Conservation (phyloP, 1,140 invertebrate genomes). For the Hylyphantes graminicola region DNA sequence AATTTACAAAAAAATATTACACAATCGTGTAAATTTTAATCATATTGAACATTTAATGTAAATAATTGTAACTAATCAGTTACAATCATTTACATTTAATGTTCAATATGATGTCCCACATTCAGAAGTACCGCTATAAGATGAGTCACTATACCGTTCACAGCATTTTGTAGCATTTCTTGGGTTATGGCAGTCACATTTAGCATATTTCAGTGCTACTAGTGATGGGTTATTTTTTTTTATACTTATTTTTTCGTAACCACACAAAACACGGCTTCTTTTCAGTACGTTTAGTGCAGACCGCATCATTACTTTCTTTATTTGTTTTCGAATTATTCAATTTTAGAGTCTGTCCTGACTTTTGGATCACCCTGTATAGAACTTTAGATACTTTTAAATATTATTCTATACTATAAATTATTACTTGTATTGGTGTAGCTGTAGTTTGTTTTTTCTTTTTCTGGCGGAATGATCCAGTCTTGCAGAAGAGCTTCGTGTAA, state of each 20-base stretch:
- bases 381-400: neutral
- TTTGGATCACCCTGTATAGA: neutral
- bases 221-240: no score
- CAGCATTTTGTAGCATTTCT: no score
- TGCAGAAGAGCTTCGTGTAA: slow-evolving; percentile 85
- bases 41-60: no score
- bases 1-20: no score
- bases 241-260: neutral
- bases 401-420: neutral
- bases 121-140: no score
- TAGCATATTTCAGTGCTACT: no score
- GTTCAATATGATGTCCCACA: no score
- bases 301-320: neutral
- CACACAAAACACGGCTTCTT: neutral
- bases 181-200: no score
- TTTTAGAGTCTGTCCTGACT: neutral
- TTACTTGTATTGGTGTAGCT: slow-evolving; percentile 79
- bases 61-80: no score
- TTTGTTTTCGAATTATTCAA: neutral
- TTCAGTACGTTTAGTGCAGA: neutral
- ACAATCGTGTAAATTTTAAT: no score
- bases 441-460: slow-evolving; percentile 57
- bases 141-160: no score
- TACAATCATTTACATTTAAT: no score
- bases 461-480: slow-evolving; percentile 73